Evolutionary conservation across 2,113 vertebrate species (phyloP).

Genomic region (Hippolais icterina): DNA sequence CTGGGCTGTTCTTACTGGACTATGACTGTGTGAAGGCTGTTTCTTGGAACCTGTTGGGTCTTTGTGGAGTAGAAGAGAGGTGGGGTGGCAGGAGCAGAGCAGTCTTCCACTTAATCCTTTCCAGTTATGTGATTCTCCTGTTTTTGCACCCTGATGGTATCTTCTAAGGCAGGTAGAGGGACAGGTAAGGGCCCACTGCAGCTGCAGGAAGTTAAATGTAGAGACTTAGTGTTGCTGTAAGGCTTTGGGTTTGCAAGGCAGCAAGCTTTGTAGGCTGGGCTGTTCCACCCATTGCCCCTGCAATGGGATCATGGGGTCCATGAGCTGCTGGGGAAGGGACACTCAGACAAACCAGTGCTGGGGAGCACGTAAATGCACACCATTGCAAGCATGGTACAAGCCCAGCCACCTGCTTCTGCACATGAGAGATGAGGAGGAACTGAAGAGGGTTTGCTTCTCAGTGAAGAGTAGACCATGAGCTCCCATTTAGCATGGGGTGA

Average conservation of each 20-base stretch:
- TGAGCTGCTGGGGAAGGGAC: neutral
- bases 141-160: neutral
- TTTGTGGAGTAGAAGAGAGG: neutral
- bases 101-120: neutral
- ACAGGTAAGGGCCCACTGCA: neutral
- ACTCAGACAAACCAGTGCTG: neutral
- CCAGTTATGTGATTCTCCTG: neutral
- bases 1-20: neutral
- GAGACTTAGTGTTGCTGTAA: neutral
- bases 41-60: neutral
- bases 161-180: neutral
- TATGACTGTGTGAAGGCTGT: neutral
- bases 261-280: neutral
- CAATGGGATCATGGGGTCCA: neutral
- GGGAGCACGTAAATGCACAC: neutral
- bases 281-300: neutral
- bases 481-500: neutral
- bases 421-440: neutral
- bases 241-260: neutral
- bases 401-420: neutral
- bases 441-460: neutral
- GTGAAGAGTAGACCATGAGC: neutral
- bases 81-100: neutral
- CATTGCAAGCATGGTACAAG: neutral
- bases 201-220: neutral